Evolutionary conservation across 1,140 invertebrate genomes (phyloP), one percentile per base, ranked within the genome.

Genomic region (Prorops nasuta): DNA sequence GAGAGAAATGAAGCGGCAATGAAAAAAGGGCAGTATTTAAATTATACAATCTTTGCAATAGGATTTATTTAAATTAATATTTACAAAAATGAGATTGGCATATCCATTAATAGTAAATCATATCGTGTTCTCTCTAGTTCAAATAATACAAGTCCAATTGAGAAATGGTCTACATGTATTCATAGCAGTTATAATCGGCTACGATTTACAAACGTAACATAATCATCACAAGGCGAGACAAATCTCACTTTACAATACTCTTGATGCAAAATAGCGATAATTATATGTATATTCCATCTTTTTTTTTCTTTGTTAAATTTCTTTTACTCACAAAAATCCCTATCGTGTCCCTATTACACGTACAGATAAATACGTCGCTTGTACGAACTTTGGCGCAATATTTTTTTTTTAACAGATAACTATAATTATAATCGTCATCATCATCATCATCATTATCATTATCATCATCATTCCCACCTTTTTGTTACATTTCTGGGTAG

Each of bases 1-100:
- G n/a, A n/a, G n/a, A n/a, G 24, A 10, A 10, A 28, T 10, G 24
- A 28, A 28, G 4, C 4, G 10, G 10, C 24, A 28, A 10, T 28
- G 24, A 28, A 28, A 28, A 28, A 4, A 28, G 24, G 24, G 10
- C 10, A 28, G 10, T 28, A 54, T 55, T 46, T 58, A 60, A 65
- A 65, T 65, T 58, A 66, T 69, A 66, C 63, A 65, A 69, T 69
- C 55, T 67, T 66, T 63, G 62, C 58, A 69, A 67, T 66, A 67
- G 57, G 58, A 69, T 69, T 69, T 69, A 69, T 67, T 69, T 62
- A 67, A 68, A 69, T 69, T 65, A 67, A 65, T 69, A 69, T 69
- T 69, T 69, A 67, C 66, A 69, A 69, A 69, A 69, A 66, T 62
- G 64, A 68, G 63, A 65, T 65, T 65, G 57, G 40, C 60, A 63